phyloP scores from a whole-genome alignment of 2,113 vertebrate species.

The Corythornis madagascariensis region DNA sequence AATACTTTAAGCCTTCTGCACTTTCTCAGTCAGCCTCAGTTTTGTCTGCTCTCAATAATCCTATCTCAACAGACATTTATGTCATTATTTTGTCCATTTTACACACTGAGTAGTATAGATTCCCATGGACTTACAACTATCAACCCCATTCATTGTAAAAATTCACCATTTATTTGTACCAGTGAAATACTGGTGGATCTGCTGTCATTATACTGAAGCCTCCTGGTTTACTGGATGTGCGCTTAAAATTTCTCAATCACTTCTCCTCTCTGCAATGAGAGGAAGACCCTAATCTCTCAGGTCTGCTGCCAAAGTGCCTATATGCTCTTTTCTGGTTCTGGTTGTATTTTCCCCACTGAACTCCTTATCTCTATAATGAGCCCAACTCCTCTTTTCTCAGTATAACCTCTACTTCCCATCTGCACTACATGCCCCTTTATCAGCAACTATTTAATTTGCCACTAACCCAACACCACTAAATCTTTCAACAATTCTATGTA shows the following conservation, averaged over 20 bases:
- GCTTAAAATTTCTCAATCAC: background rate
- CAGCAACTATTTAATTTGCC: background rate
- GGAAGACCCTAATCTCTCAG: background rate
- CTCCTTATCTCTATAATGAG: background rate
- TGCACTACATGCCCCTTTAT: background rate
- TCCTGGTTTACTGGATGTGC: background rate
- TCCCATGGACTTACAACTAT: background rate
- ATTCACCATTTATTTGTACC: background rate
- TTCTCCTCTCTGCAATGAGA: background rate
- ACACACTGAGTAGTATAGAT: background rate
- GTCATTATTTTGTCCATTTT: background rate
- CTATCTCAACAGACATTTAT: background rate
- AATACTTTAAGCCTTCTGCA: background rate
- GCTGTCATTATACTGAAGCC: background rate
- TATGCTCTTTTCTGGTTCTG: background rate
- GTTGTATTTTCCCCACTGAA: background rate
- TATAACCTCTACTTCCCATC: accelerated
- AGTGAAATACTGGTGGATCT: background rate
- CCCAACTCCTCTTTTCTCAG: background rate
- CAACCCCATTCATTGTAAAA: background rate
- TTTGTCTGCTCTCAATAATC: background rate
- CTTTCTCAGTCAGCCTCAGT: background rate
- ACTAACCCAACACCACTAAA: background rate
- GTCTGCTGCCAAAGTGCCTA: accelerated
- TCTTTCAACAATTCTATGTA: accelerated